These are phyloP conservation scores for Penelope pileata DNA, from an alignment of 2,113 vertebrate genomes.

Conservation along the genomic window DNA sequence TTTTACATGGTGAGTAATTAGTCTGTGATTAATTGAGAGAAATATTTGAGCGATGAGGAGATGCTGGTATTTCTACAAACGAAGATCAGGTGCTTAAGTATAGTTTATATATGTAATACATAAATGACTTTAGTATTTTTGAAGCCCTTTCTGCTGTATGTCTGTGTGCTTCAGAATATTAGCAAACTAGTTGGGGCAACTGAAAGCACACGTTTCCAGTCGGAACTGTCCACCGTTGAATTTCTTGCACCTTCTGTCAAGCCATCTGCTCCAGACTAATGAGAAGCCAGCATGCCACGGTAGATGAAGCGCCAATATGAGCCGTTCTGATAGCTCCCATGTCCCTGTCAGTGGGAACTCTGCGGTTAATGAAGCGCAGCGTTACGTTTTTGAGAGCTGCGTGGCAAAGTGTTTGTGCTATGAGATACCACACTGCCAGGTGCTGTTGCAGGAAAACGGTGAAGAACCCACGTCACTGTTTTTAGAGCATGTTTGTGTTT, in stretches of 20 bases:
- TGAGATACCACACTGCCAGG: neutral
- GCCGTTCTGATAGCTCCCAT: conserved; percentile 35
- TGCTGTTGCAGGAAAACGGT: neutral
- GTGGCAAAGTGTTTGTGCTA: neutral
- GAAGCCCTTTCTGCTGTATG: neutral
- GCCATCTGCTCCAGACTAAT: conserved; percentile 61
- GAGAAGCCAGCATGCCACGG: neutral
- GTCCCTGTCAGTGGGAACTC: conserved; percentile 14
- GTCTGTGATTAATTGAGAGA: conserved; percentile 7
- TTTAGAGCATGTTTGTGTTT: neutral
- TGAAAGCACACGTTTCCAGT: neutral
- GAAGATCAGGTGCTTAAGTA: neutral
- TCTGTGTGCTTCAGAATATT: neutral
- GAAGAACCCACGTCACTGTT: accelerated
- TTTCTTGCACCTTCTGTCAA: conserved; percentile 70
- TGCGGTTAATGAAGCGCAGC: conserved; percentile 16
- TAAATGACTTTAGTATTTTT: neutral
- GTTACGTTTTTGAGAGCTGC: neutral
- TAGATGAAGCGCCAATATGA: conserved; percentile 3
- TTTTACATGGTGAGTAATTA: neutral
- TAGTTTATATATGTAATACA: neutral
- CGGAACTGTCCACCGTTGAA: conserved; percentile 10
- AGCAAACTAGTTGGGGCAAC: neutral
- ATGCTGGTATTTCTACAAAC: neutral
- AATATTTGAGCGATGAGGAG: neutral